A percentile compares a stretch with the other conserved stretches of the same genome.
Conservation (phyloP, 2,797 vertebrate genomes). For the Characodon lateralis region DNA sequence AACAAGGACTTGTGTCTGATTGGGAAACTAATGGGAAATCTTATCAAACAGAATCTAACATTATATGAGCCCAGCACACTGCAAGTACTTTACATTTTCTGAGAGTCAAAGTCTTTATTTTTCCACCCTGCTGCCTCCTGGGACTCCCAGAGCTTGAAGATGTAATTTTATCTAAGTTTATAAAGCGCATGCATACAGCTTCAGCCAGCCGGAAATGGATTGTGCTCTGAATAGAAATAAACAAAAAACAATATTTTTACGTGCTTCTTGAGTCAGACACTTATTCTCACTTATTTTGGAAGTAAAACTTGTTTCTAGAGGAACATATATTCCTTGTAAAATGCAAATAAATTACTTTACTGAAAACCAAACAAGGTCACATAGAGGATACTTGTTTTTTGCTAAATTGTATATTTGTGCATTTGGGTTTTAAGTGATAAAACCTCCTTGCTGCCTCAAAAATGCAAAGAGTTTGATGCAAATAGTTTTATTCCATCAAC, state of each 20-base stretch:
- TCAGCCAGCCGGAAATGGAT: neutral
- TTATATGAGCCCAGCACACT: constrained; percentile 10
- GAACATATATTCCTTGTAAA: neutral
- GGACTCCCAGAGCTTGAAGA: constrained; percentile 2
- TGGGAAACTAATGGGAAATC: constrained; percentile 18
- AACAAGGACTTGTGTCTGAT: constrained; percentile 14
- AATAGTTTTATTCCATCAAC: neutral
- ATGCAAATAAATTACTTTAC: neutral
- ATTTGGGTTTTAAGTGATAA: neutral
- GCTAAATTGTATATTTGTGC: neutral
- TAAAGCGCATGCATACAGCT: constrained; percentile 6
- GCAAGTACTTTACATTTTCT: constrained; percentile 21
- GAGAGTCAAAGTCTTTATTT: constrained; percentile 18
- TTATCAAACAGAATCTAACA: constrained; percentile 39
- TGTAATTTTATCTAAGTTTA: constrained; percentile 36
- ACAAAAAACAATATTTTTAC: neutral
- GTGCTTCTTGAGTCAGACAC: neutral
- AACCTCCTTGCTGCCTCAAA: neutral
- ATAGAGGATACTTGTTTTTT: neutral
- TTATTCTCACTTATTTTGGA: neutral
- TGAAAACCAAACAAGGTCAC: neutral
- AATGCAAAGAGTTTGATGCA: neutral
- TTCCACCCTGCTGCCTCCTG: constrained; percentile 4
- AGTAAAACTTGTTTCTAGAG: constrained; percentile 1
- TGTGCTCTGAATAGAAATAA: constrained; percentile 4